A percentile compares a stretch with the other conserved stretches of the same genome.
These are phyloP conservation scores for Caenorhabditis sinica DNA, from an alignment of 2,888 invertebrate species.

Conservation along the genomic window DNA sequence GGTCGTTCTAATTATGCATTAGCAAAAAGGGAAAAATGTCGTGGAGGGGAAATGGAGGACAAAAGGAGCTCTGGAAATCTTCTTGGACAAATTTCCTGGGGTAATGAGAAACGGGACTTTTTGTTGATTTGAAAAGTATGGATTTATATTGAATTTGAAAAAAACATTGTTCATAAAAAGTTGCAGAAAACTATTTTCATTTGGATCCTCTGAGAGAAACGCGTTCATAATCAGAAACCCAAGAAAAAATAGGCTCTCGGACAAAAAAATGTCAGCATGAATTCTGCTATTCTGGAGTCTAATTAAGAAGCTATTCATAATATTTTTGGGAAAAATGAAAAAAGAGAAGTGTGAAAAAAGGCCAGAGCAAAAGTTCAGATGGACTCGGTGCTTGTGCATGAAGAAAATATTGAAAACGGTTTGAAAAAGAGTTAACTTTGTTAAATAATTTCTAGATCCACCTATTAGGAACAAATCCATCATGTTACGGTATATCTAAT, in stretches of 20 bases:
- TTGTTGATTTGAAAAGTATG: no score
- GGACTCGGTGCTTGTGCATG: conserved; percentile 21
- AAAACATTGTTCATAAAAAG: no score
- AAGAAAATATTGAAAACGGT: no score
- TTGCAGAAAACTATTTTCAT: no score
- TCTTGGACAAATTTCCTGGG: no score
- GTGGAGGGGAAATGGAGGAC: neutral
- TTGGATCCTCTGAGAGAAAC: no score
- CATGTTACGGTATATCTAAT: neutral
- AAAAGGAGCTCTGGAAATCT: no score
- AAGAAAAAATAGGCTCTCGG: conserved; percentile 4
- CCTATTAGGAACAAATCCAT: neutral
- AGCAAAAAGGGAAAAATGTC: conserved; percentile 3
- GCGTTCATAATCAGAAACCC: neutral
- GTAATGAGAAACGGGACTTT: neutral
- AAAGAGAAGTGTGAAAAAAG: conserved; percentile 7
- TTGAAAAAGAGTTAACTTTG: no score
- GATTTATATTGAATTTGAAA: no score
- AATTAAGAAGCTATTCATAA: conserved; percentile 44
- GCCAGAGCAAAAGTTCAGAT: conserved; percentile 35
- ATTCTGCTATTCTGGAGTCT: conserved; percentile 6
- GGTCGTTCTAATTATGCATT: conserved; percentile 68
- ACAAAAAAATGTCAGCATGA: conserved; percentile 5
- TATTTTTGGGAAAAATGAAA: neutral
- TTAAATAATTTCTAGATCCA: neutral